Conservation (phyloP, 2,888 invertebrate genomes). For the Platycheirus rosarum region DNA sequence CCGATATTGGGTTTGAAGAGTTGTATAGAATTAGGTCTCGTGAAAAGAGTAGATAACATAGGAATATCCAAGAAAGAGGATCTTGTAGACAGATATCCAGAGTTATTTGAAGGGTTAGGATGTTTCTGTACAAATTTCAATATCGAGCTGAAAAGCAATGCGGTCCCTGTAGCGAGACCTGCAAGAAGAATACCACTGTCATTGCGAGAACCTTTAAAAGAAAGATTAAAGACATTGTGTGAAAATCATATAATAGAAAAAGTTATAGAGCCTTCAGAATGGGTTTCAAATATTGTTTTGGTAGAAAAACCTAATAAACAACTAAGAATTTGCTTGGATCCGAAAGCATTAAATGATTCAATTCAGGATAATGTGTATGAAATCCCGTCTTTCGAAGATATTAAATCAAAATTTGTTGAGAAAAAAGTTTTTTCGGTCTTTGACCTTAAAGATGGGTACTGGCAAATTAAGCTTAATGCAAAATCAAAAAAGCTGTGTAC, state of each 20-base stretch:
- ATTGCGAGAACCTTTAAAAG: not conserved
- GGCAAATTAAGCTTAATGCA: slow-evolving; percentile 14
- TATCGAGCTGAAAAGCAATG: slow-evolving; percentile 4
- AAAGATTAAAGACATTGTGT: no score
- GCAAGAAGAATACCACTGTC: slow-evolving; percentile 1
- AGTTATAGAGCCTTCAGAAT: no score
- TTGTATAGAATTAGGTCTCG: slow-evolving; percentile 1
- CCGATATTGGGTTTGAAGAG: slow-evolving; percentile 1
- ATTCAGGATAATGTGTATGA: slow-evolving; percentile 14
- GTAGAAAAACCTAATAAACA: slow-evolving; percentile 24
- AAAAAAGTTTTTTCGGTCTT: not conserved
- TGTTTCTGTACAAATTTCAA: not conserved
- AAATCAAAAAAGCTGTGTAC: slow-evolving; percentile 3
- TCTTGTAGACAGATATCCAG: not conserved
- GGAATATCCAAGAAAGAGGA: no score
- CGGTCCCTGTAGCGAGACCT: not conserved
- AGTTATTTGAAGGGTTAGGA: not conserved
- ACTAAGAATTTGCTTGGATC: slow-evolving; percentile 20
- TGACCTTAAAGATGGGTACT: slow-evolving; percentile 19
- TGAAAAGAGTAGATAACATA: not conserved
- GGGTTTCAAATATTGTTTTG: no score
- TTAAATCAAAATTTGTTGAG: not conserved
- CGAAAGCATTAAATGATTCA: slow-evolving; percentile 4
- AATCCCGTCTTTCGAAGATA: not conserved
- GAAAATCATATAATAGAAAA: no score